Base-by-base conservation (phyloP, 1,140 invertebrate genomes). In the Plectrocnemia conspersa region DNA sequence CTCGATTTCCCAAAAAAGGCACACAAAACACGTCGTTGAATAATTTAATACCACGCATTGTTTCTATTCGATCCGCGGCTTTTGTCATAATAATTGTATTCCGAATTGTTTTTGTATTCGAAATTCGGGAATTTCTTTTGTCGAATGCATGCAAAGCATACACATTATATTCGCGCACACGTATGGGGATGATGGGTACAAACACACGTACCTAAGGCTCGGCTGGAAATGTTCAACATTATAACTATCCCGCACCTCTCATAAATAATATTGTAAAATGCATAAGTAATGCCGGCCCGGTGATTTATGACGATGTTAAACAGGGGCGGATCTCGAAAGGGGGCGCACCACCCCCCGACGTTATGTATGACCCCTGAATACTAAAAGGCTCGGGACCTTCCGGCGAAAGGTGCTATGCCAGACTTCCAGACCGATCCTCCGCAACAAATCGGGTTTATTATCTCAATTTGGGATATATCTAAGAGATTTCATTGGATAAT, bases 251-350 rank as follows among this genome's bases (percentile, higher is more conserved):
- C 47, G 18, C 23, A 13, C 47, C 22, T 29, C 42, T 50, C 54
- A 50, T 56, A 56, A 56, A 56, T 56, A 56, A 56, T 50, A 56
- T 56, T 56, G 47, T 56, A 56, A 56, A 56, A 56, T 56, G 54
- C 54, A 56, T 56, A 56, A 56, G 54, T 56, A 56, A 56, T 56
- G 38, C 32, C 18, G 27, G 23, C 15, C 19, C n/a, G 21, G 19
- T 56, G 54, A 56, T 56, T 56, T 56, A 56, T 56, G 54, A 10
- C 32, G 23, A 25, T 22, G 18, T 24, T 24, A 22, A 18, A 4
- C 18, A 38, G 29, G 25, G 29, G 9, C 11, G 46, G 46, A 35
- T 19, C 19, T 32, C 18, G 29, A 6, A 32, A 15, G 32, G 29
- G 25, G 29, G 7, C 35, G 10, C 35, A 9, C 35, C 35, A 18